Base-by-base conservation (phyloP, 2,113 vertebrate genomes). In the Thamnophis sirtalis region DNA sequence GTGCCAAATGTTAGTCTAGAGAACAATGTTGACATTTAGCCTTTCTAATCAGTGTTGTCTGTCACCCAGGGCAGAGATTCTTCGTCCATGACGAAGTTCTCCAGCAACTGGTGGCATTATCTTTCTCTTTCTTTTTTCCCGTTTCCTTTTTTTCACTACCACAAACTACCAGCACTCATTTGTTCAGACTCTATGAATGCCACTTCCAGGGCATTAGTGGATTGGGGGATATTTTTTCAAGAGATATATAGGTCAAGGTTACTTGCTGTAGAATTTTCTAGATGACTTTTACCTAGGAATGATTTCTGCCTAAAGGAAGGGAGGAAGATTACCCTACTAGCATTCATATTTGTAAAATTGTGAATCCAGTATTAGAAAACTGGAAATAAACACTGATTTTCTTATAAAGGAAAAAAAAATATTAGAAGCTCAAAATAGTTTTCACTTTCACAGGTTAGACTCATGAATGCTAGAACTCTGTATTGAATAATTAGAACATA, bases 21-120 rank as follows among this genome's bases (percentile, higher is more conserved):
- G 95, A 97, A 97, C 97, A 97, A 97, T 89, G 95, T 92, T 96
- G 96, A 97, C 96, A 96, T 97, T 96, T 95, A 97, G 96, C 92
- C 95, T 88, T 94, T 92, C 85, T 87, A 95, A 97, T 96, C 96
- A 94, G 94, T 24, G 0, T 21, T 96, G 95, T 94, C 95, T 86
- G 63, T 96, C 96, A 94, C 92, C 89, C 92, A 88, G 95, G 95
- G 94, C 95, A 96, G 93, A 95, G 96, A 96, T 96, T 96, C 96
- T 94, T 95, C 89, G 50, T 54, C 91, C 90, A 94, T 96, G 86
- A 94, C 93, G 19, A 85, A 94, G 87, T 89, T 26, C 58, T 92
- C 90, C 94, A 93, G n/a, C 11, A 87, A 86, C 85, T 89, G 93
- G 93, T 94, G 95, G 91, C 0, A 0, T 51, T 1, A 0, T 93